These are phyloP conservation scores for Periplaneta americana DNA, from an alignment of 1,140 invertebrate species.

Conservation along the genomic window DNA sequence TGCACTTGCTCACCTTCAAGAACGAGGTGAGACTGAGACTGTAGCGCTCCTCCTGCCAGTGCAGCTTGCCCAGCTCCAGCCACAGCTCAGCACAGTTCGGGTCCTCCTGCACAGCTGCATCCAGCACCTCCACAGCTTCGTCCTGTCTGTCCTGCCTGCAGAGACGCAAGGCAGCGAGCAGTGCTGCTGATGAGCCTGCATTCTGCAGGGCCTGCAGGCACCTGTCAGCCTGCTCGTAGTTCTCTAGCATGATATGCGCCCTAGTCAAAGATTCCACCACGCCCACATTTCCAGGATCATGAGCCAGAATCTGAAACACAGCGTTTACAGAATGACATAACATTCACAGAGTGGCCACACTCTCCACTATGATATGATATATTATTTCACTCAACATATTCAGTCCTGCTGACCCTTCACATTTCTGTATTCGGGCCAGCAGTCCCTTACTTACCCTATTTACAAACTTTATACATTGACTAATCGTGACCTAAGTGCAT, in stretches of 20 bases:
- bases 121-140: conserved; percentile 45
- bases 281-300: conserved; percentile 24
- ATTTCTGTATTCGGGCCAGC: too few relatives aligned
- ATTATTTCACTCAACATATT: too few relatives aligned
- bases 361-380: too few relatives aligned
- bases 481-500: too few relatives aligned
- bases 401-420: too few relatives aligned
- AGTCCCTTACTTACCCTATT: too few relatives aligned
- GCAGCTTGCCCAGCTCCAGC: conserved; percentile 57
- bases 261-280: conserved; percentile 29
- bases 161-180: conserved; percentile 32
- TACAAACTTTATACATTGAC: too few relatives aligned
- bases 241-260: conserved; percentile 30
- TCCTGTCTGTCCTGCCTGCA: conserved; percentile 44
- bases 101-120: conserved; percentile 27
- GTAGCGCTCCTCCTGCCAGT: conserved; percentile 56
- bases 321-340: too few relatives aligned
- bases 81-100: conserved; percentile 48
- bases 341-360: too few relatives aligned
- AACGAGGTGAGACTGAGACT: conserved; percentile 55
- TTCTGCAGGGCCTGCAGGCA: neutral
- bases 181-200: conserved; percentile 13
- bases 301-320: conserved; percentile 25
- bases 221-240: neutral
- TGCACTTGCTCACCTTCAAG: conserved; percentile 59